These are phyloP conservation scores for Heliocidaris erythrogramma DNA, from an alignment of 35 echinoderm and acorn worm genomes.

Conservation along the genomic window DNA sequence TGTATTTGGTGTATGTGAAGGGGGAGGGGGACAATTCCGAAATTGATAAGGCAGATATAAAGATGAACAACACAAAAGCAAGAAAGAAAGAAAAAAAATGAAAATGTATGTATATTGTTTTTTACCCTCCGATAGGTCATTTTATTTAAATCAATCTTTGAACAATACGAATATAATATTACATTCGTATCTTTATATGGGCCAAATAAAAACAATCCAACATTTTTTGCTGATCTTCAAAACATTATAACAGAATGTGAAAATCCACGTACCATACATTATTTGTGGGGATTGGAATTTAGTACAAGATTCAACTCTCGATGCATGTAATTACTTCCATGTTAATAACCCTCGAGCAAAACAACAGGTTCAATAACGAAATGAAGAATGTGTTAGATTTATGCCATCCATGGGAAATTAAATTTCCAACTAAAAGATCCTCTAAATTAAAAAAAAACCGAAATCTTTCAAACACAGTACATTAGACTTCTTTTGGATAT, in stretches of 20 bases:
- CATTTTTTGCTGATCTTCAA: conserved; percentile 43
- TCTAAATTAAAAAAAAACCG: too few species aligned
- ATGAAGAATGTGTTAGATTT: background rate
- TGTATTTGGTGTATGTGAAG: too few species aligned
- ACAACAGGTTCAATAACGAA: background rate
- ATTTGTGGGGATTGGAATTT: conserved; percentile 70
- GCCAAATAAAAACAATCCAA: conserved; percentile 47
- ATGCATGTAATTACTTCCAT: conserved; percentile 43
- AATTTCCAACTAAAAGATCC: background rate
- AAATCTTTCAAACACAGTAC: background rate
- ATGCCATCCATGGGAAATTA: conserved; percentile 14
- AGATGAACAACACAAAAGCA: too few species aligned
- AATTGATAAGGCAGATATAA: too few species aligned
- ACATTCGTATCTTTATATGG: conserved; percentile 29
- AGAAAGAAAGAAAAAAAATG: too few species aligned
- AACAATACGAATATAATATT: too few species aligned
- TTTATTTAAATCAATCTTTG: too few species aligned
- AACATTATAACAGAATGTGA: conserved; percentile 33
- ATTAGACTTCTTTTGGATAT: conserved; percentile 39
- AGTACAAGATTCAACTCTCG: conserved; percentile 35
- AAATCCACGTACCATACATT: conserved; percentile 47
- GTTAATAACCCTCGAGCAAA: conserved; percentile 51
- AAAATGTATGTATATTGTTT: too few species aligned
- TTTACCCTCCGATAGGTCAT: too few species aligned
- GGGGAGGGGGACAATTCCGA: too few species aligned